These are phyloP conservation scores for Microchrysa polita DNA, from an alignment of 2,888 invertebrate genomes.

Conservation along the genomic window DNA sequence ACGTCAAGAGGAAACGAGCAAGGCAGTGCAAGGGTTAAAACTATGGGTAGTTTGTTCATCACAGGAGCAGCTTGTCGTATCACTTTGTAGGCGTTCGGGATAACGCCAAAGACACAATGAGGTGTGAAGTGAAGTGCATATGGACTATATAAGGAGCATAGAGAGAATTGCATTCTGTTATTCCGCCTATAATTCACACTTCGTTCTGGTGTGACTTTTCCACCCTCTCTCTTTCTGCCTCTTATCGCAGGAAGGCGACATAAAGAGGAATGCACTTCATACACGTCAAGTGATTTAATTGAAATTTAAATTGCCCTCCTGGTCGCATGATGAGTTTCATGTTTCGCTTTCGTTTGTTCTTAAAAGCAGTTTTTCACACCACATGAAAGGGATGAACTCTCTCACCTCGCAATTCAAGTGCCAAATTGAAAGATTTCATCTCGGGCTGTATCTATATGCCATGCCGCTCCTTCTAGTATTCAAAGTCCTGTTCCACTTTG, in stretches of 20 bases:
- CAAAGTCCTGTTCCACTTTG: background rate
- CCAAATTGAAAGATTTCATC: constrained; percentile 34
- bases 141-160: constrained; percentile 5
- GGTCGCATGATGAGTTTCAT: constrained; percentile 29
- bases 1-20: background rate
- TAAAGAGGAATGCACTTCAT: constrained; percentile 38
- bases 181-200: constrained; percentile 1
- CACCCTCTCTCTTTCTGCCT: background rate
- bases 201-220: background rate
- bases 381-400: constrained; percentile 48
- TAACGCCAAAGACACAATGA: constrained; percentile 27
- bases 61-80: background rate
- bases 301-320: constrained; percentile 51
- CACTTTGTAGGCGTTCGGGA: constrained; percentile 13
- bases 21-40: constrained; percentile 25
- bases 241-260: constrained; percentile 19
- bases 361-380: constrained; percentile 49
- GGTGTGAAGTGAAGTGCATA: constrained; percentile 39
- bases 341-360: constrained; percentile 47
- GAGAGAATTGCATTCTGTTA: constrained; percentile 12
- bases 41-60: constrained; percentile 19
- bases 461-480: background rate
- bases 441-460: constrained; percentile 4
- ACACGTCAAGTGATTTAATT: constrained; percentile 50
- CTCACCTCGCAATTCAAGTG: constrained; percentile 32